A percentile compares a stretch with the other conserved stretches of the same genome.
Evolutionary conservation across 2,113 vertebrate genomes (phyloP).

Genomic region (Ceuthmochares aereus): DNA sequence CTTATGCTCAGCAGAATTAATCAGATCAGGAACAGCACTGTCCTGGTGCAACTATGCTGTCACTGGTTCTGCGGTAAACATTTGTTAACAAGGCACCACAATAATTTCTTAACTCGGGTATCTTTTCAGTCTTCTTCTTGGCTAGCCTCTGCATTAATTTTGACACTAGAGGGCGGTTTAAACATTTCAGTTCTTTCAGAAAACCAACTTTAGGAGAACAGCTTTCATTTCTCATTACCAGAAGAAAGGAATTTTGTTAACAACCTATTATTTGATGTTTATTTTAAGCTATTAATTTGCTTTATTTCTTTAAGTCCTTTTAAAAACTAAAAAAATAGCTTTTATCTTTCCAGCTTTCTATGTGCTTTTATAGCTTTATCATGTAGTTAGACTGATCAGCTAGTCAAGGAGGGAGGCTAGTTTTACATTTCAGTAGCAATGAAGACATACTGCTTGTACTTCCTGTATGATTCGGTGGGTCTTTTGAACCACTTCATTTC

Average conservation of each 20-base stretch:
- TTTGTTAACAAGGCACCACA: background rate
- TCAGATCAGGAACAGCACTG: background rate
- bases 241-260: background rate
- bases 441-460: background rate
- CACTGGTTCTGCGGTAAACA: background rate
- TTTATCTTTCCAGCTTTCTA: background rate
- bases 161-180: slow-evolving; percentile 47
- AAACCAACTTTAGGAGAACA: background rate
- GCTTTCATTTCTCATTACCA: background rate
- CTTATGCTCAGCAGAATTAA: background rate
- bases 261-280: background rate
- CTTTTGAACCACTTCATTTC: background rate
- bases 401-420: background rate
- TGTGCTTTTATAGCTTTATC: background rate
- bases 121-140: background rate
- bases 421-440: background rate
- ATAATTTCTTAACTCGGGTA: background rate
- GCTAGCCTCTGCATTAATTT: background rate
- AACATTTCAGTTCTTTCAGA: background rate
- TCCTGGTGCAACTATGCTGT: background rate
- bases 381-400: background rate
- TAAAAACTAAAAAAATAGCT: background rate
- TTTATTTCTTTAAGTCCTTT: background rate
- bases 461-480: background rate
- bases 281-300: background rate